Percentiles rank a stretch among this genome's conserved stretches.
These are phyloP conservation scores for Lagodon rhomboides DNA, from an alignment of 2,797 vertebrate genomes.

Conservation along the genomic window DNA sequence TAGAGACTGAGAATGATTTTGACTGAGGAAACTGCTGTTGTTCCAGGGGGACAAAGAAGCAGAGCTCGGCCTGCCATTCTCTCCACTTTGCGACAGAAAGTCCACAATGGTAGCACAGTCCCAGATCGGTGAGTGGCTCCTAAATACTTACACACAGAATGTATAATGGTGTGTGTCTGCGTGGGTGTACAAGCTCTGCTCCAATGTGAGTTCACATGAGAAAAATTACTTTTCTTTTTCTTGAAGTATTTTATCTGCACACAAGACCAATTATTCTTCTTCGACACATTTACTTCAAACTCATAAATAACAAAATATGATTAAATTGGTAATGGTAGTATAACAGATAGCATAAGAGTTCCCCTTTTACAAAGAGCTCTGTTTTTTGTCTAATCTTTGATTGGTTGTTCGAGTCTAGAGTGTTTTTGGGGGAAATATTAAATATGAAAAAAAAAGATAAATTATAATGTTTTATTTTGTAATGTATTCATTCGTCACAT, in stretches of 20 bases:
- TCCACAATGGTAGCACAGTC: constrained; percentile 99
- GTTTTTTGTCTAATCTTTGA: neutral
- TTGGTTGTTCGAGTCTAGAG: neutral
- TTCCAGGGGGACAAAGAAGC: constrained; percentile 97
- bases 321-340: neutral
- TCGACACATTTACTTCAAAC: neutral
- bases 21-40: constrained; percentile 60
- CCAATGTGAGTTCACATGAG: neutral
- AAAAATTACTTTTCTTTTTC: neutral
- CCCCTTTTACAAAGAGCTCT: neutral
- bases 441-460: neutral
- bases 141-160: neutral
- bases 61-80: constrained; percentile 96
- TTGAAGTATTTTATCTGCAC: neutral
- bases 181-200: neutral
- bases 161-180: neutral
- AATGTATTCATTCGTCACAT: neutral
- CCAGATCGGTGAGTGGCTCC: constrained; percentile 91
- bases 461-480: neutral
- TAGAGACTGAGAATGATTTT: constrained; percentile 18
- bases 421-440: neutral
- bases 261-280: neutral
- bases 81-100: constrained; percentile 97
- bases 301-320: neutral
- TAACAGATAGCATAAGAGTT: neutral